Evolutionary conservation across 2,113 vertebrate genomes (phyloP).

Genomic region (Chroicocephalus ridibundus): DNA sequence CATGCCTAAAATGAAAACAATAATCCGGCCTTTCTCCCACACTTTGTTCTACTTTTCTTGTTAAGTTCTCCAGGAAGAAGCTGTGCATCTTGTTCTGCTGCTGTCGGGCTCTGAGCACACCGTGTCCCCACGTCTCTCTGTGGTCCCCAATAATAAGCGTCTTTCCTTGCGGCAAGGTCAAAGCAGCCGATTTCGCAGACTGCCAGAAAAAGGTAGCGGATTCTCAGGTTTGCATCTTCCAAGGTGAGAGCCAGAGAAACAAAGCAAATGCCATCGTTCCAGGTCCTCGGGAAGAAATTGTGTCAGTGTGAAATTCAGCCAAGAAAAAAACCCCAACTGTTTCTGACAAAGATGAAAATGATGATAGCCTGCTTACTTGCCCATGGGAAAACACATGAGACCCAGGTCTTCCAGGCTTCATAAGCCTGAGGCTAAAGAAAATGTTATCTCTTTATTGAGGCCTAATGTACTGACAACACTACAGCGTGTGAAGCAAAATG

Average conservation of each 20-base stretch:
- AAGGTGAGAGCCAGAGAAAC: not conserved
- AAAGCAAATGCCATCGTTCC: not conserved
- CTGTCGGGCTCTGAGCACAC: not conserved
- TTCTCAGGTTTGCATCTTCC: not conserved
- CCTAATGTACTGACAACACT: not conserved
- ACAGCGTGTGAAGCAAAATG: not conserved
- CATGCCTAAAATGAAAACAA: not conserved
- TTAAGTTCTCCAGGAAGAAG: not conserved
- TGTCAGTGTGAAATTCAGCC: not conserved
- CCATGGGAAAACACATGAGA: not conserved
- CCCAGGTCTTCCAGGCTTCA: not conserved
- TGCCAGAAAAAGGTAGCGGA: not conserved
- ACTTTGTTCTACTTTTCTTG: not conserved
- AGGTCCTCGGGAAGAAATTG: not conserved
- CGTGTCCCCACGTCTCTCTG: not conserved
- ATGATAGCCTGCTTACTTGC: not conserved
- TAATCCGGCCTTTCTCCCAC: not conserved
- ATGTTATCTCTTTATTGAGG: not conserved
- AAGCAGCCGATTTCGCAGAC: not conserved
- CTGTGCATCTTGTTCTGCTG: not conserved
- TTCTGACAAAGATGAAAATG: not conserved
- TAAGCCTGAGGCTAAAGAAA: not conserved
- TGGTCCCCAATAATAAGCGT: not conserved
- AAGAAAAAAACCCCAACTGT: not conserved
- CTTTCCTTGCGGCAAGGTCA: not conserved